Evolutionary conservation across 2,888 invertebrate species (phyloP), one percentile per base, ranked within the genome.

Genomic region (Aspidiotus rigidus): DNA sequence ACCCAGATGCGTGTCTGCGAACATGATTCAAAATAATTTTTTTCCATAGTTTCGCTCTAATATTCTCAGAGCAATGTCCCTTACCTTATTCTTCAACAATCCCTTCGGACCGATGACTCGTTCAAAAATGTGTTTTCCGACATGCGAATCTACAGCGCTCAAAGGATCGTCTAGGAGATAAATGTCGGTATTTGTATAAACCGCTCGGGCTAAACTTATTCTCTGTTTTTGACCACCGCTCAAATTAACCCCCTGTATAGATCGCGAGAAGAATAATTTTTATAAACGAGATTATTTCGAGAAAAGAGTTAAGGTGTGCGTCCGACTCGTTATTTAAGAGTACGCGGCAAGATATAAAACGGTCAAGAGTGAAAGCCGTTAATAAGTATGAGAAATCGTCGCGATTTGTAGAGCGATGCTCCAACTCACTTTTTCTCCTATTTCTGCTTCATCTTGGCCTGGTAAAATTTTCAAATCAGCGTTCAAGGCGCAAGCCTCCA

Each of bases 361-460:
- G 5, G 28, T 5, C 28, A 5, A 28, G 28, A 28, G 28, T 28
- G 1, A 1, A 28, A 28, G 28, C 28, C 28, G 5, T 28, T 28
- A 28, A 28, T 28, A 5, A 28, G 28, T n/a, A n/a, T n/a, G n/a
- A 28, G 5, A 28, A 28, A 28, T 28, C 28, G 28, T 28, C 5
- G n/a, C n/a, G 5, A 28, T 28, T 28, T 28, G 28, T n/a, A 28
- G 28, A 5, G 28, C 28, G 28, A 5, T 28, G 28, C 28, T 28
- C 28, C 28, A 28, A 28, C 28, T 62, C 40, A 61, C 69, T 17
- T 69, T 69, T 62, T 60, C 61, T 16, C 99, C 99, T 74, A 99
- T 98, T 82, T 99, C 98, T 0, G 98, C 99, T 77, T 86, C 84
- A 81, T 99, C 98, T 0, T 97, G 95, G n/a, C 89, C 95, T 0